Conservation (phyloP, 2,888 invertebrate genomes). For the Vannuccia rotundouncinata region DNA sequence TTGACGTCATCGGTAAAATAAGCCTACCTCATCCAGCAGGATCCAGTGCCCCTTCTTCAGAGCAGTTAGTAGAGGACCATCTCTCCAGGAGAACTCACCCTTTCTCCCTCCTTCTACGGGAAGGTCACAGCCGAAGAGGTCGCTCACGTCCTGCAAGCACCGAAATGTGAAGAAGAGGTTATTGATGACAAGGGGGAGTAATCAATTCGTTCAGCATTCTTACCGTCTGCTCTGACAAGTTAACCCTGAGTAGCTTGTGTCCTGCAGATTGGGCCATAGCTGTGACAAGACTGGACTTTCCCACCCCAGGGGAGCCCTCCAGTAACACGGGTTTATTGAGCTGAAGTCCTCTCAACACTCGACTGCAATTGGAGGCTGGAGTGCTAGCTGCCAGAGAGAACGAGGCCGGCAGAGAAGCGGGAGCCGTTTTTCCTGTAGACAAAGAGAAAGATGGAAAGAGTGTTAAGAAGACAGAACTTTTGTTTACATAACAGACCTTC, state of each 20-base stretch:
- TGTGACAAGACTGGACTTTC: conserved; percentile 87
- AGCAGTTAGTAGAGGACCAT: conserved; percentile 87
- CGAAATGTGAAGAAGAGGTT: no score
- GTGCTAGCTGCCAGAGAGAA: conserved; percentile 53
- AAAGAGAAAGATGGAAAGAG: neutral
- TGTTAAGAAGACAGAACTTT: no score
- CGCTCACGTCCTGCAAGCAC: conserved; percentile 85
- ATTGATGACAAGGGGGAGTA: no score
- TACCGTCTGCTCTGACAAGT: conserved; percentile 96
- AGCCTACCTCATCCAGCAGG: conserved; percentile 74
- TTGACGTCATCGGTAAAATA: neutral
- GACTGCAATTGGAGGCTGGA: conserved; percentile 68
- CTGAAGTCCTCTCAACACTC: conserved; percentile 79
- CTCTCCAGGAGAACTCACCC: conserved; percentile 87
- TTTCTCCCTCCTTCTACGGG: conserved; percentile 77
- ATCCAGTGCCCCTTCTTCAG: conserved; percentile 90
- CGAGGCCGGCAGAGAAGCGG: neutral
- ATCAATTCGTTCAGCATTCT: no score
- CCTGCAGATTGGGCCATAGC: conserved; percentile 79
- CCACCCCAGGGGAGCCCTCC: conserved; percentile 90
- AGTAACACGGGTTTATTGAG: conserved; percentile 76
- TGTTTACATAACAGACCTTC: no score
- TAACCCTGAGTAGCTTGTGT: conserved; percentile 78
- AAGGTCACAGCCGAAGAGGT: conserved; percentile 93
- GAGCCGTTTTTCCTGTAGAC: neutral